Base-by-base conservation (phyloP, 2,797 vertebrate genomes). In the Falco novaeseelandiae region DNA sequence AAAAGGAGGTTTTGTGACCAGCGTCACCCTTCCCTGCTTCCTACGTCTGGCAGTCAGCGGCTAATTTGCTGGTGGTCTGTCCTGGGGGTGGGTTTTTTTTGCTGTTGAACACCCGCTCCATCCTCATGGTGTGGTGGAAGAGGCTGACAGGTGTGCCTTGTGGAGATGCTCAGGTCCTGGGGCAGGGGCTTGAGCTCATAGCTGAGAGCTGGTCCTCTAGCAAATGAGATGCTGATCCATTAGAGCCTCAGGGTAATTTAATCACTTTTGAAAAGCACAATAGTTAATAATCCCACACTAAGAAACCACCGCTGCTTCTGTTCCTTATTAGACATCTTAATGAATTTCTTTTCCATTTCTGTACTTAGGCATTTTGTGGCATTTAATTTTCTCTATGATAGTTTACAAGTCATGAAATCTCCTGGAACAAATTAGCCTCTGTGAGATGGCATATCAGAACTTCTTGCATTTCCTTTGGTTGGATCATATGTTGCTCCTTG, bases 261-360 rank as follows among this genome's bases (percentile, higher is more conserved):
- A 87, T 92, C 30, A 34, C 79, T 93, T 94, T 67, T 69, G 80
- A 90, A 96, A 96, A 87, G 63, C 70, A 67, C 54, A 71, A 0
- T 66, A 61, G 32, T 87, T 90, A 94, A 94, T 94, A 96, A 95
- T 90, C 83, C 51, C 92, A 57, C 42, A 65, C 22, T 57, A 82
- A 85, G 72, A 92, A 96, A 92, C 44, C 8, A 14, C 55, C 15
- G 25, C 72, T 88, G 14, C 83, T 90, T 95, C 72, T 95, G 30
- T 71, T 89, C 52, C 48, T 83, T 82, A 20, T 54, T 86, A 90
- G 65, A 78, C 22, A 48, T 57, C 42, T 92, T 87, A 93, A 91
- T 79, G 76, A 34, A 78, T 89, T 90, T 87, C 9, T 93, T 84
- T 87, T 90, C 27, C 25, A 7, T 76, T 91, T 94, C 46, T 85